Evolutionary conservation across 2,113 vertebrate species (phyloP).

Genomic region (Ornithorhynchus anatinus): DNA sequence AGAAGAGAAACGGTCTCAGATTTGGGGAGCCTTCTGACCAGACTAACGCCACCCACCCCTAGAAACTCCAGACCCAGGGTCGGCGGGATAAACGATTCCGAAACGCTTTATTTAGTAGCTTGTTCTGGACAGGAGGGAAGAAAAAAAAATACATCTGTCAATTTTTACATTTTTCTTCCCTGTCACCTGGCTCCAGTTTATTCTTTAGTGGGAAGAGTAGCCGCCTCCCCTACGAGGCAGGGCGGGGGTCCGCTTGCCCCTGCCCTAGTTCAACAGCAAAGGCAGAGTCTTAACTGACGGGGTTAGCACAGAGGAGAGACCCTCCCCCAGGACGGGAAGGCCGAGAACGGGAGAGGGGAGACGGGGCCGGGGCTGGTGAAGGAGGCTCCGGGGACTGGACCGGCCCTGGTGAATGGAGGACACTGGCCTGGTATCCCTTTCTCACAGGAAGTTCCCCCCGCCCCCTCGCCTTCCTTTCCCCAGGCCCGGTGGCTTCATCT

Average conservation of each 20-base stretch:
- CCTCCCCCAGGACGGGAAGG: too few species aligned
- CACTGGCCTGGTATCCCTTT: not conserved
- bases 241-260: not conserved
- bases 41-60: too few species aligned
- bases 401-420: not conserved
- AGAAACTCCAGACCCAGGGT: too few species aligned
- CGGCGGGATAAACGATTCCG: too few species aligned
- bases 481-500: not conserved
- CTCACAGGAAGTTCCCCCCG: too few species aligned
- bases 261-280: not conserved
- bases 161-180: not conserved
- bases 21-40: too few species aligned
- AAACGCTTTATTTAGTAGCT: conserved; percentile 47
- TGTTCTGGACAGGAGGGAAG: conserved; percentile 37
- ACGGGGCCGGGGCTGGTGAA: not conserved
- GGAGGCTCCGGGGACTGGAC: not conserved
- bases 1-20: too few species aligned
- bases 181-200: conserved; percentile 15
- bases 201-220: conserved; percentile 12
- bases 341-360: not conserved
- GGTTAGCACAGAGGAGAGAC: too few species aligned
- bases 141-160: not conserved
- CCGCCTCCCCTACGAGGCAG: not conserved
- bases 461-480: not conserved
- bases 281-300: too few species aligned